Conservation (phyloP, 2,888 invertebrate species). For the Mantis religiosa region DNA sequence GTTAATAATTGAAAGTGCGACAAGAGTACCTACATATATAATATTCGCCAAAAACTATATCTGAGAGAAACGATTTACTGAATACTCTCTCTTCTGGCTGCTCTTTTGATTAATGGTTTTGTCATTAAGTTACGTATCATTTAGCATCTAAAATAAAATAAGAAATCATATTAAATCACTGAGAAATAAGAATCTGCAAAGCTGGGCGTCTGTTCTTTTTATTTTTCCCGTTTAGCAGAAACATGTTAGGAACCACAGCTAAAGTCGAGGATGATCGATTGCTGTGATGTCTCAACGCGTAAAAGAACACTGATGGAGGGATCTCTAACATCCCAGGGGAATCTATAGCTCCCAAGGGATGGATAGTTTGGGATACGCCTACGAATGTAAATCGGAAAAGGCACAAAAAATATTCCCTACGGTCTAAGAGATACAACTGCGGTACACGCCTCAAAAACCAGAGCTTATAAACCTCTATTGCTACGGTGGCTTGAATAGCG, state of each 20-base stretch:
- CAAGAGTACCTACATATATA: no score
- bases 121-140: no score
- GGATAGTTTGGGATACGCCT: neutral
- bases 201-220: no score
- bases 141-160: no score
- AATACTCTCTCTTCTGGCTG: no score
- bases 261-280: neutral
- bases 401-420: neutral
- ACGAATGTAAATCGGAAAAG: neutral
- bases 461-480: neutral
- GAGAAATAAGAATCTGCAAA: no score
- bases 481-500: neutral
- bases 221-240: no score
- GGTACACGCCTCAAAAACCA: neutral
- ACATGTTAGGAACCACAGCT: neutral
- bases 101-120: no score
- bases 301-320: neutral
- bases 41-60: no score
- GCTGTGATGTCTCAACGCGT: neutral
- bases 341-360: neutral
- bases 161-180: no score
- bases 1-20: no score
- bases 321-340: neutral
- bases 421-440: neutral
- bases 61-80: no score